Conservation (phyloP, 2,888 invertebrate genomes). For the Chaetoderma sp. region DNA sequence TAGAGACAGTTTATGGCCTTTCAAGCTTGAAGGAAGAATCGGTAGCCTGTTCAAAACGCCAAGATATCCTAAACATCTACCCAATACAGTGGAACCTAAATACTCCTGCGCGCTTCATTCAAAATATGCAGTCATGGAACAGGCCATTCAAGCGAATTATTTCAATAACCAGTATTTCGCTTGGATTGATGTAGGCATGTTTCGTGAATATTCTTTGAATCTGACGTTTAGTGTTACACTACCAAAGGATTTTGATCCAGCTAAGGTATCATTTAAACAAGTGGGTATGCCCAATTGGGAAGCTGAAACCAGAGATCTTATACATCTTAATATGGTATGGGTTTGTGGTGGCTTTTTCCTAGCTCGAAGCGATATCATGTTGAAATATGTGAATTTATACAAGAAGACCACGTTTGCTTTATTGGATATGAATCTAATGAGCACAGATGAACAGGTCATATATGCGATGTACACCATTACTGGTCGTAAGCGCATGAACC, state of each 20-base stretch:
- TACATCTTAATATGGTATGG: constrained; percentile 37
- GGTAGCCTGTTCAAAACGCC: too few relatives aligned
- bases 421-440: constrained; percentile 26
- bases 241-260: constrained; percentile 35
- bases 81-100: too few relatives aligned
- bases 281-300: constrained; percentile 23
- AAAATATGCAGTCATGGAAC: too few relatives aligned
- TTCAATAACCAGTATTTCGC: too few relatives aligned
- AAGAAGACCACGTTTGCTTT: constrained; percentile 28
- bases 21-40: too few relatives aligned
- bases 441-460: constrained; percentile 36
- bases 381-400: constrained; percentile 33
- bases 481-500: constrained; percentile 25
- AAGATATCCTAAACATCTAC: too few relatives aligned
- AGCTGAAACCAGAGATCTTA: constrained; percentile 26
- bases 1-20: too few relatives aligned
- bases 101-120: too few relatives aligned
- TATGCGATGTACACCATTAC: constrained; percentile 35
- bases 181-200: too few relatives aligned
- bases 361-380: constrained; percentile 26
- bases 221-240: constrained; percentile 37
- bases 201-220: too few relatives aligned
- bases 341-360: constrained; percentile 37
- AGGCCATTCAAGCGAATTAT: too few relatives aligned
- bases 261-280: constrained; percentile 29